Percentiles rank a stretch among this genome's conserved stretches.
phyloP scores from a whole-genome alignment of 2,113 vertebrate species.

The Atrichornis clamosus region DNA sequence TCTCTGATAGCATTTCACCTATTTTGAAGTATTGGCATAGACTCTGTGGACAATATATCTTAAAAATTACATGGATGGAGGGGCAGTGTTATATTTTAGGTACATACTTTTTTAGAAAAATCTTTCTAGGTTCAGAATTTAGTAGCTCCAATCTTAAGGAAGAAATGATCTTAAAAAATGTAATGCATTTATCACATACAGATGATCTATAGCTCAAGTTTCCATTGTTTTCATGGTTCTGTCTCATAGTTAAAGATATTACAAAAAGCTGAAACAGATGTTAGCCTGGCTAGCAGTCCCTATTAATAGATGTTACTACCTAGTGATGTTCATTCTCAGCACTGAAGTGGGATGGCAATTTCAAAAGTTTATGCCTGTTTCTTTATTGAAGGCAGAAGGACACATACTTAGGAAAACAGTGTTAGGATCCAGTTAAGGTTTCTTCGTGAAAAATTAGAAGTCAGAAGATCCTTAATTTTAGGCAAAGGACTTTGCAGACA shows the following conservation, averaged over 20 bases:
- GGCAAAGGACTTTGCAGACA: neutral
- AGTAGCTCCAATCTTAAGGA: neutral
- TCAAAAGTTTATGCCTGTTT: neutral
- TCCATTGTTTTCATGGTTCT: neutral
- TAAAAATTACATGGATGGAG: neutral
- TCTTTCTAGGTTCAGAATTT: neutral
- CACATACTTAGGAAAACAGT: neutral
- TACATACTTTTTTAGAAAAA: neutral
- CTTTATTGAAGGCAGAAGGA: slow-evolving; percentile 3
- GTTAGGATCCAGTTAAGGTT: neutral
- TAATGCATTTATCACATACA: neutral
- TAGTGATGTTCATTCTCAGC: neutral
- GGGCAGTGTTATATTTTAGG: neutral
- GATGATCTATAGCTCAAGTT: neutral
- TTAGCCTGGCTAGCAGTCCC: neutral
- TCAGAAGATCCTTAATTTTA: neutral
- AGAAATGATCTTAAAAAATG: neutral
- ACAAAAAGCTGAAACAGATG: neutral
- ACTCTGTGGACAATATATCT: slow-evolving; percentile 10
- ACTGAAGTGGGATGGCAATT: neutral
- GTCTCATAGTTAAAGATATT: neutral
- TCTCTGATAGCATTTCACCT: slow-evolving; percentile 36
- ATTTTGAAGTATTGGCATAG: slow-evolving; percentile 32
- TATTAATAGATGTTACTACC: neutral
- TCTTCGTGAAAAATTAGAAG: neutral